Percentiles rank a stretch among this genome's conserved stretches.
Evolutionary conservation across 2,113 vertebrate genomes (phyloP).

Genomic region (Ascaphus truei): DNA sequence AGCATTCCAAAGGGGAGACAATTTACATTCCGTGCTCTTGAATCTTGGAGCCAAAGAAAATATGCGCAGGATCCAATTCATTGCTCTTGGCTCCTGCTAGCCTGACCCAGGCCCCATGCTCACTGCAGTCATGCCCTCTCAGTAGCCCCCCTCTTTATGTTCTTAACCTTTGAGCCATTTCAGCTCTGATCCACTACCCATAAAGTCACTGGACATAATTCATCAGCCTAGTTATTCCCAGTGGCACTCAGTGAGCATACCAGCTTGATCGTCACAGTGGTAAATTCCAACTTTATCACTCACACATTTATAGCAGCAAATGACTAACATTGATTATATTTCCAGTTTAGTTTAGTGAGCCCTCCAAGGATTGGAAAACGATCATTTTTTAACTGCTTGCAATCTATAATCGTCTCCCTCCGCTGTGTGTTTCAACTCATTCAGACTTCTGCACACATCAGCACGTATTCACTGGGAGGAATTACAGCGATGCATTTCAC

Average conservation of each 20-base stretch:
- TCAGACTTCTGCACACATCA: too few relatives aligned
- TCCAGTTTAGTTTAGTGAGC: too few relatives aligned
- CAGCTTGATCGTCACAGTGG: too few relatives aligned
- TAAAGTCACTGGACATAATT: not conserved
- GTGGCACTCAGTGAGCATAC: too few relatives aligned
- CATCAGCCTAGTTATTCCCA: too few relatives aligned
- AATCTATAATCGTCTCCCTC: too few relatives aligned
- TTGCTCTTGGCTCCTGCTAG: conserved; percentile 40
- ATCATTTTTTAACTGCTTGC: too few relatives aligned
- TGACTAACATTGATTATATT: too few relatives aligned
- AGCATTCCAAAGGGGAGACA: conserved; percentile 18
- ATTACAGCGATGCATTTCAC: not conserved
- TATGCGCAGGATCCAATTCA: conserved; percentile 22
- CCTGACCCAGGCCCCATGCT: not conserved
- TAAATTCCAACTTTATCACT: too few relatives aligned
- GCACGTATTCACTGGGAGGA: not conserved
- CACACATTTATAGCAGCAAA: too few relatives aligned
- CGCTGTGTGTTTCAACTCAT: too few relatives aligned
- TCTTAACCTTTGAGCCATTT: conserved; percentile 21
- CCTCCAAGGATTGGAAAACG: too few relatives aligned
- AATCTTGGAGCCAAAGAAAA: conserved; percentile 35
- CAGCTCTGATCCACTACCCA: not conserved
- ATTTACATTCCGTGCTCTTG: conserved; percentile 44
- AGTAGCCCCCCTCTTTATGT: not conserved
- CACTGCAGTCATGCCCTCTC: not conserved